phyloP scores from a whole-genome alignment of 1,140 invertebrate genomes.

The Diabrotica undecimpunctata region DNA sequence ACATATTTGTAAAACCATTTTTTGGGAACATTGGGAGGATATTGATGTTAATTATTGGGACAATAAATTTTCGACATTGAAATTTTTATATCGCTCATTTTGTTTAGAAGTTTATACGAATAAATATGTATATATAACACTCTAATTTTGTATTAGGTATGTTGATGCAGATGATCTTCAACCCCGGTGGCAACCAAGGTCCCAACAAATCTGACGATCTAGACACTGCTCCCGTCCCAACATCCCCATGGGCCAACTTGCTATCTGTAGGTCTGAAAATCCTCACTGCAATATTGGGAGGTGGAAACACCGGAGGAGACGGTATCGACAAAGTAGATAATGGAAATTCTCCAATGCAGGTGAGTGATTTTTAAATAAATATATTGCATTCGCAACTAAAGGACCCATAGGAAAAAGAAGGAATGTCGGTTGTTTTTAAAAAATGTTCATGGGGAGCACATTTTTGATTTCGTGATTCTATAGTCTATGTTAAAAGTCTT shows the following conservation, averaged over 20 bases:
- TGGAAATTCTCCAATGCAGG: conserved; percentile 75
- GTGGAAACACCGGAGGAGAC: conserved; percentile 64
- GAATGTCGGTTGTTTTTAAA: too few relatives aligned
- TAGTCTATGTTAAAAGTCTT: too few relatives aligned
- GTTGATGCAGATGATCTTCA: conserved; percentile 83
- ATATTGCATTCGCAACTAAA: neutral
- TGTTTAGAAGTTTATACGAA: too few relatives aligned
- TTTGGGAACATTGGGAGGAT: too few relatives aligned
- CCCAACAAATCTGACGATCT: conserved; percentile 79
- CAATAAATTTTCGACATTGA: too few relatives aligned
- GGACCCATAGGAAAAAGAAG: too few relatives aligned
- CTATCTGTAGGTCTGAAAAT: conserved; percentile 78
- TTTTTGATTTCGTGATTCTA: too few relatives aligned
- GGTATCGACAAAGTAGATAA: conserved; percentile 88
- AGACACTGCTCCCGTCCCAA: conserved; percentile 61
- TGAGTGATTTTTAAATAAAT: conserved; percentile 42
- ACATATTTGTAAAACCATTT: too few relatives aligned
- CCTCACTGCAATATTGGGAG: conserved; percentile 75
- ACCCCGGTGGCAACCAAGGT: conserved; percentile 56
- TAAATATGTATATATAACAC: too few relatives aligned
- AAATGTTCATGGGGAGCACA: too few relatives aligned
- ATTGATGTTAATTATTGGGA: too few relatives aligned
- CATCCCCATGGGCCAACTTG: conserved; percentile 81
- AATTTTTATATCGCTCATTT: too few relatives aligned
- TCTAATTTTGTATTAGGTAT: conserved; percentile 50